Evolutionary conservation across 23 tunicate genomes (phyloP), one percentile per base, ranked within the genome.

Genomic region (Pegea sp.): DNA sequence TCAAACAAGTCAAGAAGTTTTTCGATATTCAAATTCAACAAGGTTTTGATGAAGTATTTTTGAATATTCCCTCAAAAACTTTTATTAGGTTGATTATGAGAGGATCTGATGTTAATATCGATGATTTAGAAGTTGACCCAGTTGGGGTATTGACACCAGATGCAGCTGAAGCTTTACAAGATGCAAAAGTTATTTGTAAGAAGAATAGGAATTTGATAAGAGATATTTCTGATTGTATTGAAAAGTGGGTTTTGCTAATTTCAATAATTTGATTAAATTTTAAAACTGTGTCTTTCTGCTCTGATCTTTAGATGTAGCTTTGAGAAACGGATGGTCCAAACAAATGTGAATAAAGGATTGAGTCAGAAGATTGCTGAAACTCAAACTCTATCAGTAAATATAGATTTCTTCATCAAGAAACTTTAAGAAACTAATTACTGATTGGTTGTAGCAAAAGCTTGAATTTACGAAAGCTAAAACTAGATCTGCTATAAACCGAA

Each of bases 301-400:
- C 13, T 38, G 11, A 38, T 21, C 8, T 38, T 2, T 30, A 78
- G 76, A 53, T 78, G 92, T 33, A 67, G 56, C 27, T 71, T 72
- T 0, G 92, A 78, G 27, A 72, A 86, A 48, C 70, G 63, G 54
- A 61, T 56, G 60, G 81, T 74, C 13, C 96, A 86, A 34, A 30
- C 60, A 54, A 86, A 69, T 31, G 96, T 86, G 30, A 86, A 86
- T 64, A 69, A 67, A 30, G 96, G 96, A 59, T 56, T 86, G 96
- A 74, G 76, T 4, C 86, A 74, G 58, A 86, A 86, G 64, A 69
- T 86, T 3, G 86, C 96, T 24, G 96, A 86, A 55, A 86, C 86
- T 4, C 68, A 66, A 3, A 78, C 92, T 0, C 51, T 78, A 24
- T 49, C 68, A 31, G 78, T 71, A 29, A 53, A 53, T 66, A 26